Percentiles rank a stretch among this genome's conserved stretches.
These are phyloP conservation scores for Acestrorhynchus altus DNA, from an alignment of 2,797 vertebrate species.

Conservation along the genomic window DNA sequence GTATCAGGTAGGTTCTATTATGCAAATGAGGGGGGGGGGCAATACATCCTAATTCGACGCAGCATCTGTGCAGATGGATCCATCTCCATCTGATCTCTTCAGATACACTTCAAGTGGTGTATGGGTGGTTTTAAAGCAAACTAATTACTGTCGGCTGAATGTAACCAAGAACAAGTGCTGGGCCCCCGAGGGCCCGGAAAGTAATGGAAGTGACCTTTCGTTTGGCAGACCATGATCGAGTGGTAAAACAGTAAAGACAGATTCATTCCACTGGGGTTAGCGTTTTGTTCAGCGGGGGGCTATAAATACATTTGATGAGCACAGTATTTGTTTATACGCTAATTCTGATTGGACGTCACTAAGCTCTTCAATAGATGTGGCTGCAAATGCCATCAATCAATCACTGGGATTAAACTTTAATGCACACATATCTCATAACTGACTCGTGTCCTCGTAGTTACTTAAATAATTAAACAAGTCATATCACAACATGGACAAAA, in stretches of 20 bases:
- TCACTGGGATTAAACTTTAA: too few relatives aligned
- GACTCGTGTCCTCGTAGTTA: too few relatives aligned
- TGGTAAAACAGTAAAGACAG: neutral
- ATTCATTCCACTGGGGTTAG: neutral
- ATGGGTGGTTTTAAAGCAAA: neutral
- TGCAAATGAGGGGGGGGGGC: neutral
- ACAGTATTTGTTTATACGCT: neutral
- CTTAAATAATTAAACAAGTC: too few relatives aligned
- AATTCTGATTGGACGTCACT: neutral
- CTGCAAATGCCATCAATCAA: too few relatives aligned
- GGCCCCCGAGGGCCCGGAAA: neutral
- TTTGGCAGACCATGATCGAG: neutral
- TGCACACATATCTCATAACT: too few relatives aligned
- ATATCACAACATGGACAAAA: too few relatives aligned
- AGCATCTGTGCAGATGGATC: neutral
- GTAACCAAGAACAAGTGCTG: neutral
- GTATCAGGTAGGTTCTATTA: neutral
- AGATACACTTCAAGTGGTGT: neutral
- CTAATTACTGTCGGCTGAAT: neutral
- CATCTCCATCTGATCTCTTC: neutral
- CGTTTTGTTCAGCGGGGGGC: neutral
- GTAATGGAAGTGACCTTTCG: slow-evolving; percentile 14
- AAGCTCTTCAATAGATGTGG: neutral
- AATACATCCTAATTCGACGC: neutral
- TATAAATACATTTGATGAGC: slow-evolving; percentile 1